Base-by-base conservation (phyloP, 2,113 vertebrate species). In the Rhinoderma darwinii region DNA sequence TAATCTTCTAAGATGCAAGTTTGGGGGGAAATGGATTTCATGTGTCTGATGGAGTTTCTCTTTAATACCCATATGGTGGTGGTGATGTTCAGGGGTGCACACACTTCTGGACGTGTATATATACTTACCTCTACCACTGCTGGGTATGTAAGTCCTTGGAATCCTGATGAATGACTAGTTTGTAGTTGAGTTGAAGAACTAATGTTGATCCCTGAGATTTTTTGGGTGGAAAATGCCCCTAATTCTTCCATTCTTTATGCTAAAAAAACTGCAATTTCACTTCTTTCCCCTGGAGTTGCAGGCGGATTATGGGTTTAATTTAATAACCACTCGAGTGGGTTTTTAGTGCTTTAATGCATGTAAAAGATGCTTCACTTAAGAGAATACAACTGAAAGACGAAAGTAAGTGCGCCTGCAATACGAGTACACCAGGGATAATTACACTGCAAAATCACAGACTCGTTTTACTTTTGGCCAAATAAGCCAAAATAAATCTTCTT, bases 401-500 rank as follows among this genome's bases (percentile, higher is more conserved):
- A 35, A 51, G 43, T 50, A 50, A 70, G n/a, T 35, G 80, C 12
- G 41, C 30, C 17, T 37, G 54, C 63, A 14, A 35, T 27, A 61
- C 2, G 5, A 51, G 39, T 12, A 39, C 41, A 18, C 59, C 80
- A 14, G 8, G 39, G 32, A 61, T 81, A 81, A 81, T 81, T 61
- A 63, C 32, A 27, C 39, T 22, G 15, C 27, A 12, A 37, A 73
- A 83, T 37, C 44, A 30, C 7, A 17, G 63, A 6, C 32, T 83
- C 66, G 22, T 51, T 51, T 72, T 73, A 51, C 66, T 83, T 50
- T 35, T 72, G 82, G 63, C 44, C 68, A 47, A 72, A 51, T 47
- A 72, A 83, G 82, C 30, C 43, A 51, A 83, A 70, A 83, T 83
- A 72, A 72, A 72, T 83, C 79, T 63, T 43, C 47, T 54, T 72